Conservation (phyloP, 2,797 vertebrate species). For the Helostoma temminkii region DNA sequence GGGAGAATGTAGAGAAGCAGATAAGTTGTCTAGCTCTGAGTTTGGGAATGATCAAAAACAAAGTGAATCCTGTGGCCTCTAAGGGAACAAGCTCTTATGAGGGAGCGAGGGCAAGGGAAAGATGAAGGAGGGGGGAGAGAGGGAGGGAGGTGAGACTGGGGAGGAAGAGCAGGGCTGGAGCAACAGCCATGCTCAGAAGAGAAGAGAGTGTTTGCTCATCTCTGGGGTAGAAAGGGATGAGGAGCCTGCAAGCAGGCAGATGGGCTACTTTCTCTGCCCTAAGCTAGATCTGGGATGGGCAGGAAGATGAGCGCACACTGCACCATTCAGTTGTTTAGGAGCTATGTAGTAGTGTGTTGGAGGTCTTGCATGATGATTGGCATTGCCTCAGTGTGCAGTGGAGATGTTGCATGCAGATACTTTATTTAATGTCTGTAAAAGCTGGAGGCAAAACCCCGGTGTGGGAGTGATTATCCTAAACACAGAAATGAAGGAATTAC, state of each 20-base stretch:
- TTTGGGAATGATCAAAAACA: conserved; percentile 83
- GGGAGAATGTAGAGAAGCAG: conserved; percentile 74
- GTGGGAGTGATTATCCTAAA: conserved; percentile 73
- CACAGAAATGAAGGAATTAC: conserved; percentile 83
- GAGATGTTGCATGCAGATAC: conserved; percentile 53
- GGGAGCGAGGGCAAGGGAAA: conserved; percentile 19
- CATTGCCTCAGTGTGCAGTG: conserved; percentile 30
- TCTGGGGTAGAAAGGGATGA: conserved; percentile 37
- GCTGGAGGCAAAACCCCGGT: conserved; percentile 34
- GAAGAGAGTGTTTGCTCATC: conserved; percentile 62
- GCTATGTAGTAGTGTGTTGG: conserved; percentile 18
- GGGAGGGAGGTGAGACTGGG: conserved; percentile 7
- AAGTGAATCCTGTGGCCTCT: conserved; percentile 75
- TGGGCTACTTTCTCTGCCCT: conserved; percentile 21
- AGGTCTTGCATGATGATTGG: conserved; percentile 46
- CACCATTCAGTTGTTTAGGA: conserved; percentile 16
- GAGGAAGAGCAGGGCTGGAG: conserved; percentile 29
- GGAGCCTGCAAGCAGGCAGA: conserved; percentile 29
- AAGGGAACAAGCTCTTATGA: conserved; percentile 70
- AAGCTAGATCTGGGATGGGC: conserved; percentile 25
- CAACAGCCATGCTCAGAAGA: conserved; percentile 40
- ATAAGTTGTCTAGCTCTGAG: conserved; percentile 79
- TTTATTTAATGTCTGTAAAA: conserved; percentile 29
- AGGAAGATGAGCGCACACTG: conserved; percentile 20
- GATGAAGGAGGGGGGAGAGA: conserved; percentile 2